Evolutionary conservation across 2,888 invertebrate genomes (phyloP).

Genomic region (Hanleya hanleyi): DNA sequence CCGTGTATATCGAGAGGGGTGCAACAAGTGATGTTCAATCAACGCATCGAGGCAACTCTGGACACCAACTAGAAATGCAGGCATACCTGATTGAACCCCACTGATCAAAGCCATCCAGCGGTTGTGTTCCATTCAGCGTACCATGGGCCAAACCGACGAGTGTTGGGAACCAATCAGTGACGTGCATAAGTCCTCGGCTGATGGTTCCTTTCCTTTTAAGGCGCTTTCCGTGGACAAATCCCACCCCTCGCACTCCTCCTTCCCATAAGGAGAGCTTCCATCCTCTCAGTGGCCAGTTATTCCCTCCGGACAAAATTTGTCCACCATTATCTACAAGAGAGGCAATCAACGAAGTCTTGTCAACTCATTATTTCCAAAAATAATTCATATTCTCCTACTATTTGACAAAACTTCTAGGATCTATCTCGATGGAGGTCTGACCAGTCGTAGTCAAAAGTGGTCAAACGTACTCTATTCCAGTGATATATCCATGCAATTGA

Average conservation of each 20-base stretch:
- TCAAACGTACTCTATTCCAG: too few species aligned
- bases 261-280: conserved; percentile 57
- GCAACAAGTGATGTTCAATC: too few species aligned
- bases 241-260: conserved; percentile 62
- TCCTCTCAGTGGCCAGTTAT: conserved; percentile 58
- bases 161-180: conserved; percentile 71
- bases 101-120: conserved; percentile 67
- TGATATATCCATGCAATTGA: too few species aligned
- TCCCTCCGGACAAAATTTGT: conserved; percentile 48
- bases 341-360: too few species aligned
- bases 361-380: too few species aligned
- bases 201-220: conserved; percentile 40
- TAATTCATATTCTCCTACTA: too few species aligned
- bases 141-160: conserved; percentile 64
- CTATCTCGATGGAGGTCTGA: too few species aligned
- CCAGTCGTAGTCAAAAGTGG: too few species aligned
- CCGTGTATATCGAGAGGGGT: too few species aligned
- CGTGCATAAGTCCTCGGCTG: conserved; percentile 60
- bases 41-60: too few species aligned
- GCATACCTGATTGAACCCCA: conserved; percentile 67
- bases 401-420: too few species aligned
- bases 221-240: conserved; percentile 61
- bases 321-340: conserved; percentile 75
- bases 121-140: conserved; percentile 53
- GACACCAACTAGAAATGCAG: too few species aligned